phyloP scores from a whole-genome alignment of 2,113 vertebrate genomes.

The Proterorhinus semilunaris region DNA sequence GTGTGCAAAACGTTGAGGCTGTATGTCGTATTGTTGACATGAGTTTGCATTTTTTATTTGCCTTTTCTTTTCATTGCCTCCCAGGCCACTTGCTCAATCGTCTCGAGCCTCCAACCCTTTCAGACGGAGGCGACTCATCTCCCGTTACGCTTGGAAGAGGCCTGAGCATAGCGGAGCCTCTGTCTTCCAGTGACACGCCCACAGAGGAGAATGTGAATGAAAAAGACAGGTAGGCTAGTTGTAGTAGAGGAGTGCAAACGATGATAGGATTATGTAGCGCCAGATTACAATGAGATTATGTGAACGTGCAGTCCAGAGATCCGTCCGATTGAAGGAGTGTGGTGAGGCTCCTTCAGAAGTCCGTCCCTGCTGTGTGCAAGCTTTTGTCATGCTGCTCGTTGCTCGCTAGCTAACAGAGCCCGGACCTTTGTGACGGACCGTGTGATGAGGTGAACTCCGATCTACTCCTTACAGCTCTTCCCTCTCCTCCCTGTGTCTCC shows the following conservation, averaged over 20 bases:
- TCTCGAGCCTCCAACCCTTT: constrained; percentile 52
- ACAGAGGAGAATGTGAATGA: constrained; percentile 77
- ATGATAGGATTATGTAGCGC: constrained; percentile 10
- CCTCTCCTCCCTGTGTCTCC: constrained; percentile 25
- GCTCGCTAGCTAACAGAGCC: constrained; percentile 64
- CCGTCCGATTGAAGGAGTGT: constrained; percentile 61
- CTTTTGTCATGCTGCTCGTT: constrained; percentile 67
- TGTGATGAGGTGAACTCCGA: constrained; percentile 43
- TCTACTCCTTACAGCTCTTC: constrained; percentile 28
- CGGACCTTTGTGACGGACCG: constrained; percentile 46
- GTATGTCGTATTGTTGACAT: too few species aligned
- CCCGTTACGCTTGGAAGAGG: constrained; percentile 32
- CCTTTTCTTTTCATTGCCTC: constrained; percentile 2
- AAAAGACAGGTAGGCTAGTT: constrained; percentile 79
- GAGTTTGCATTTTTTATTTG: too few species aligned
- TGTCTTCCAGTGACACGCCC: constrained; percentile 50
- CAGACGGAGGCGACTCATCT: constrained; percentile 63
- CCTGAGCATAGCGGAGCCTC: constrained; percentile 47
- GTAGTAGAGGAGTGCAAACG: background rate
- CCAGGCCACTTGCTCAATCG: constrained; percentile 57
- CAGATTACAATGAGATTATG: constrained; percentile 20
- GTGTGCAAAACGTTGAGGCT: too few species aligned
- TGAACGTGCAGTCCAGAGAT: constrained; percentile 5
- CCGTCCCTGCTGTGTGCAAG: constrained; percentile 72
- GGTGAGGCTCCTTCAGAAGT: constrained; percentile 68